These are phyloP conservation scores for Hyposoter didymator DNA, from an alignment of 2,888 invertebrate genomes.

Conservation along the genomic window DNA sequence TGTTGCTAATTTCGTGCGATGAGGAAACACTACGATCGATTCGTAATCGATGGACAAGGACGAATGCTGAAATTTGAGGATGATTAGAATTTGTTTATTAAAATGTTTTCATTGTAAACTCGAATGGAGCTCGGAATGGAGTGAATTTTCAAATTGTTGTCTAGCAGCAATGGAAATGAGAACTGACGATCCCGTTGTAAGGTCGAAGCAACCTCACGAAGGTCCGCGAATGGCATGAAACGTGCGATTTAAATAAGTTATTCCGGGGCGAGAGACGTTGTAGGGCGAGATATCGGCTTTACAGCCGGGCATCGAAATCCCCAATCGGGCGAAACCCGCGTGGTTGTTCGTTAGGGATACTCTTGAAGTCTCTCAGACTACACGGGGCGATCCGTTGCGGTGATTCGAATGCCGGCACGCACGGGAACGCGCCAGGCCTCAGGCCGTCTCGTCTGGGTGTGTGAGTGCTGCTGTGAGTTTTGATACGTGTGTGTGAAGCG, in stretches of 20 bases:
- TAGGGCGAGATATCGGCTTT: conserved; percentile 32
- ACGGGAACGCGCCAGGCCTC: conserved; percentile 66
- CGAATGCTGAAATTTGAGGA: neutral
- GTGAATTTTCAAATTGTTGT: neutral
- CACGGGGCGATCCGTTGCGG: conserved; percentile 64
- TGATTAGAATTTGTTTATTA: neutral
- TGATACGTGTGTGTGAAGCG: conserved; percentile 11
- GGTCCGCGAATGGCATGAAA: conserved; percentile 12
- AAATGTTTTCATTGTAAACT: neutral
- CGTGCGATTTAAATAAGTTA: conserved; percentile 56
- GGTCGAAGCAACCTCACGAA: neutral
- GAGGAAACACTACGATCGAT: neutral
- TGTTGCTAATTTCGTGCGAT: neutral
- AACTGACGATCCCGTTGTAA: conserved; percentile 7
- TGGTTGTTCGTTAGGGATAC: conserved; percentile 38
- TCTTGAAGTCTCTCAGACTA: conserved; percentile 27
- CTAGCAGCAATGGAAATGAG: neutral
- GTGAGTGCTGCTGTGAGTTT: neutral
- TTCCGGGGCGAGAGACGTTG: conserved; percentile 34
- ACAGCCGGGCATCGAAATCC: conserved; percentile 60
- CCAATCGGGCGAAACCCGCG: conserved; percentile 34
- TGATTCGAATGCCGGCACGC: conserved; percentile 77
- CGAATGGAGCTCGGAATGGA: no score
- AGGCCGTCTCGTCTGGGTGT: conserved; percentile 33
- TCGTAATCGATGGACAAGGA: neutral